Conservation (phyloP, 2,888 invertebrate species). For the Athripsodes cinereus region DNA sequence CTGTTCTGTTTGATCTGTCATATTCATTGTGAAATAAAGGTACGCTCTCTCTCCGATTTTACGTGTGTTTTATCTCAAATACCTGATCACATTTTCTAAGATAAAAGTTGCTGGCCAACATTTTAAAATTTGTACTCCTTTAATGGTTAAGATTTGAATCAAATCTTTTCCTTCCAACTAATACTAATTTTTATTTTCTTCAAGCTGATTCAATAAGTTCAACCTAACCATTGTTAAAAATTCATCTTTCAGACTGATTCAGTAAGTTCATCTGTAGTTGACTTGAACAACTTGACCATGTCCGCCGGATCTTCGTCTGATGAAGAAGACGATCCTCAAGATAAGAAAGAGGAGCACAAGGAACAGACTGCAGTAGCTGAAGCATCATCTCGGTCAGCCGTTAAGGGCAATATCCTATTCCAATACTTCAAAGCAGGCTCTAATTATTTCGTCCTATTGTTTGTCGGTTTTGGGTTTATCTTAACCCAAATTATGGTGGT, state of each 20-base stretch:
- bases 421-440: slow-evolving; percentile 51
- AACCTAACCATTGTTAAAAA: no score
- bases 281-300: slow-evolving; percentile 3
- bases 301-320: neutral
- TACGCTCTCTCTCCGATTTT: no score
- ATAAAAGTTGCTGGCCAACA: no score
- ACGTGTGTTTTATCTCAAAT: no score
- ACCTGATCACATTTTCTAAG: no score
- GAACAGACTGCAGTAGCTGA: slow-evolving; percentile 27
- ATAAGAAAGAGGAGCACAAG: neutral
- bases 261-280: slow-evolving; percentile 6
- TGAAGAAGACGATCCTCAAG: slow-evolving; percentile 2
- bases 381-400: slow-evolving; percentile 26
- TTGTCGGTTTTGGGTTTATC: slow-evolving; percentile 45
- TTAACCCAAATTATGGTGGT: slow-evolving; percentile 56
- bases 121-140: no score
- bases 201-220: no score
- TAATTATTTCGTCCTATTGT: slow-evolving; percentile 38
- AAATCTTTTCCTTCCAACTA: no score
- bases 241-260: slow-evolving; percentile 18
- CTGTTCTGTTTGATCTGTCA: no score
- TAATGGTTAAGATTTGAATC: no score
- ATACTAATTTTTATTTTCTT: no score
- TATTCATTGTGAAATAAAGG: no score
- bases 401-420: slow-evolving; percentile 38